Evolutionary conservation across 1,140 invertebrate genomes (phyloP).

Genomic region (Carposina sasakii): DNA sequence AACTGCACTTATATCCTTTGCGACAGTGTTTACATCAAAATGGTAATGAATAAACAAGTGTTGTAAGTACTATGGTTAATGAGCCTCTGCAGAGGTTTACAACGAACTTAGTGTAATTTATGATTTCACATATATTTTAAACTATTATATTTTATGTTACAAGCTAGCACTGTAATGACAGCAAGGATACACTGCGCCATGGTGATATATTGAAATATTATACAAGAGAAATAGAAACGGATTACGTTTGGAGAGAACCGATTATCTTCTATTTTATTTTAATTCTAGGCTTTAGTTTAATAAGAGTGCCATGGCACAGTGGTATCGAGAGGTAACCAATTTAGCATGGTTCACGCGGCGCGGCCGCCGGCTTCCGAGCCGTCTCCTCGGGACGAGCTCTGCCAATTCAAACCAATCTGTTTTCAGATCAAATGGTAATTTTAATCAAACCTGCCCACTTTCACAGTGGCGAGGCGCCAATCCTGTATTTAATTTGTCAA

Average conservation of each 20-base stretch:
- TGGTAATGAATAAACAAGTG: constrained; percentile 64
- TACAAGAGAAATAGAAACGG: no score
- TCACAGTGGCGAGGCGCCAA: constrained; percentile 26
- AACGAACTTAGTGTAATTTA: constrained; percentile 26
- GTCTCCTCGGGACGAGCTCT: no score
- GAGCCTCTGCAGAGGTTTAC: constrained; percentile 36
- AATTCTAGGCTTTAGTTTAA: no score
- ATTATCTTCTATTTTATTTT: no score
- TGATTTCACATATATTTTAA: constrained; percentile 42
- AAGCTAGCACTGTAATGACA: constrained; percentile 29
- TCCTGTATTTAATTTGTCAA: constrained; percentile 27
- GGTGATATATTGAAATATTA: constrained; percentile 9
- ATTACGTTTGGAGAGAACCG: no score
- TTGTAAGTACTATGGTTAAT: constrained; percentile 68
- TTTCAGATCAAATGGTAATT: no score
- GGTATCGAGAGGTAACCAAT: constrained; percentile 19
- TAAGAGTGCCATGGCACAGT: no score
- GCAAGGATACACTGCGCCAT: constrained; percentile 15
- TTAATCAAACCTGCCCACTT: no score
- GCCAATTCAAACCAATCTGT: no score
- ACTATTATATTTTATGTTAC: constrained; percentile 47
- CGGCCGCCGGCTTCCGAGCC: background rate
- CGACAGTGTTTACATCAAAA: constrained; percentile 62
- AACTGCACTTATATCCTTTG: constrained; percentile 58
- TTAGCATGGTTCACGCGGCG: constrained; percentile 16